These are phyloP conservation scores for Irena cyanogastra DNA, from an alignment of 2,113 vertebrate genomes.

Conservation along the genomic window DNA sequence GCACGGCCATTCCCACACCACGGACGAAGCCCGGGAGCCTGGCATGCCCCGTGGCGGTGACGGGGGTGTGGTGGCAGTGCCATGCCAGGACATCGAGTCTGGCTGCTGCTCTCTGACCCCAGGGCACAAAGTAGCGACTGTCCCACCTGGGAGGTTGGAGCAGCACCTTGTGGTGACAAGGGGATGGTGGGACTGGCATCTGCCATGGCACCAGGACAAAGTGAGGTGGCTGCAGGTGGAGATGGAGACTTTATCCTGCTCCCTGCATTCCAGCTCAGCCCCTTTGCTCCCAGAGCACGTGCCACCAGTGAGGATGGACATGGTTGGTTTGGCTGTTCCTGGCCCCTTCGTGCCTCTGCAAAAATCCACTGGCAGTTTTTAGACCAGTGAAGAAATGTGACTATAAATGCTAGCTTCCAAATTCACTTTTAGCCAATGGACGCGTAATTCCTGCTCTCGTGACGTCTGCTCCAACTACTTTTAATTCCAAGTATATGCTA, in stretches of 20 bases:
- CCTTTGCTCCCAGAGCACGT: neutral
- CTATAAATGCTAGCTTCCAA: neutral
- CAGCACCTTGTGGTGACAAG: neutral
- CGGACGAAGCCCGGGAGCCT: neutral
- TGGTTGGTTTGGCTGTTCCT: neutral
- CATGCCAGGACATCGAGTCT: neutral
- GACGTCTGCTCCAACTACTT: neutral
- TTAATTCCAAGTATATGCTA: neutral
- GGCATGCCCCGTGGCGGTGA: neutral
- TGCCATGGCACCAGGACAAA: fast-evolving
- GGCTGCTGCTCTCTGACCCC: neutral
- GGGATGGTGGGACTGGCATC: neutral
- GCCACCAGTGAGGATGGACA: fast-evolving
- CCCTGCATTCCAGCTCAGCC: fast-evolving
- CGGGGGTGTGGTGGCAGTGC: fast-evolving
- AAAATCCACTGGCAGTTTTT: neutral
- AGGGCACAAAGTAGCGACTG: neutral
- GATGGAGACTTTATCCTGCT: neutral
- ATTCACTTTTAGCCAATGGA: neutral
- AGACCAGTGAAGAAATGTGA: neutral
- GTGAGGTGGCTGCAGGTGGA: fast-evolving
- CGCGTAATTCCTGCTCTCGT: neutral
- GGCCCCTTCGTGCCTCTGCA: neutral
- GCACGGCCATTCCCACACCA: neutral
- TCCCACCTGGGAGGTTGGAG: neutral